Conservation (phyloP, 2,888 invertebrate species). For the Leptopilina drosophilae region DNA sequence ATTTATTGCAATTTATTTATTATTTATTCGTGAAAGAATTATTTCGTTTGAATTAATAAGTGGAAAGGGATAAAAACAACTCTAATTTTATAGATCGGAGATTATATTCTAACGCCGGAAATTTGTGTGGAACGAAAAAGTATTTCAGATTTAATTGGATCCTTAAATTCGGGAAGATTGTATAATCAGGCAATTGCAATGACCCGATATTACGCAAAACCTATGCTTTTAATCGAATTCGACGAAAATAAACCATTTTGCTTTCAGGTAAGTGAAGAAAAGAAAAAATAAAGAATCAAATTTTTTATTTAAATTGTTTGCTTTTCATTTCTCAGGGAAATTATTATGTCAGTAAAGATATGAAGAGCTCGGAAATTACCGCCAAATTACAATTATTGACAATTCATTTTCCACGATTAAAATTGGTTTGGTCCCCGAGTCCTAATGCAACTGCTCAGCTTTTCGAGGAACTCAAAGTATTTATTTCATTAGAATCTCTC, state of each 20-base stretch:
- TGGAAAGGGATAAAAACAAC: neutral
- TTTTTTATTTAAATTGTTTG: neutral
- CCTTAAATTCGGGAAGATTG: constrained; percentile 94
- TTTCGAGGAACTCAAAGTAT: constrained; percentile 94
- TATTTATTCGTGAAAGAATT: neutral
- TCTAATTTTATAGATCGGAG: constrained; percentile 86
- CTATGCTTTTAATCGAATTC: constrained; percentile 96
- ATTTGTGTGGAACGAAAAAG: constrained; percentile 98
- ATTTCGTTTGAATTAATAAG: neutral
- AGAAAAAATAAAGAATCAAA: no score
- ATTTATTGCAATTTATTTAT: neutral
- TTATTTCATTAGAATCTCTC: neutral
- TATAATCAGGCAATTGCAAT: constrained; percentile 97
- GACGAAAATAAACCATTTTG: constrained; percentile 95
- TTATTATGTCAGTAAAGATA: constrained; percentile 87
- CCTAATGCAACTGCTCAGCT: constrained; percentile 97
- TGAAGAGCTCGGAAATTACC: constrained; percentile 87
- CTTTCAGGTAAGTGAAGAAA: constrained; percentile 82
- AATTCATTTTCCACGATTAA: constrained; percentile 94
- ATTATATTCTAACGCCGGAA: constrained; percentile 97
- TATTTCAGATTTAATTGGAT: constrained; percentile 96
- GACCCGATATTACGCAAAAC: constrained; percentile 91
- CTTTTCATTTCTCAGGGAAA: constrained; percentile 82
- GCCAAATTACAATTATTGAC: constrained; percentile 95
- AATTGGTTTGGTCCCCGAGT: constrained; percentile 97